These are phyloP conservation scores for Pasiphila rectangulata DNA, from an alignment of 2,888 invertebrate genomes.

Conservation along the genomic window DNA sequence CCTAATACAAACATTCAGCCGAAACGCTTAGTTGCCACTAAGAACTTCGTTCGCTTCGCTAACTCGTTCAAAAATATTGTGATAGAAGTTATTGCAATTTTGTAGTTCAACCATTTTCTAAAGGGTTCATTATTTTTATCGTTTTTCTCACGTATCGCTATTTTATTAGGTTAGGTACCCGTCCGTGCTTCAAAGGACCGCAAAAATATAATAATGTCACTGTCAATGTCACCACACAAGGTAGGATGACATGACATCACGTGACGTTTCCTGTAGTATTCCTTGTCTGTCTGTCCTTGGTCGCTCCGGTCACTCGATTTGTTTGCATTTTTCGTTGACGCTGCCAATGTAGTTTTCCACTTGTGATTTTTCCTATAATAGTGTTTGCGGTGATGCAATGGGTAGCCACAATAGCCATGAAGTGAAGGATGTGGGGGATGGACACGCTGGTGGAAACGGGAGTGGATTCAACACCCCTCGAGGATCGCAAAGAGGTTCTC, in stretches of 20 bases:
- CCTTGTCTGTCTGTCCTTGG: conserved; percentile 1
- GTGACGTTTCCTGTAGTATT: conserved; percentile 2
- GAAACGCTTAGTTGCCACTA: no score
- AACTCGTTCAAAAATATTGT: no score
- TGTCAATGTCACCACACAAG: neutral
- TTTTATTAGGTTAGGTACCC: no score
- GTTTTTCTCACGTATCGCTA: no score
- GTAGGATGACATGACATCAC: no score
- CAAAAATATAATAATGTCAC: neutral
- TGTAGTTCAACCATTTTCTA: no score
- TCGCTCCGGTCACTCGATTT: neutral
- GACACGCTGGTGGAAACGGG: conserved; percentile 44
- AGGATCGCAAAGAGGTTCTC: conserved; percentile 73
- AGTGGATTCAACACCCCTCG: conserved; percentile 65
- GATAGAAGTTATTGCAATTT: no score
- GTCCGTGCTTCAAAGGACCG: no score
- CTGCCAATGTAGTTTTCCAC: conserved; percentile 22
- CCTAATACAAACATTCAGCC: no score
- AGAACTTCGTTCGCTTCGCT: no score
- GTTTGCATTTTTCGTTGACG: conserved; percentile 14
- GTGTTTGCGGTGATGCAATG: conserved; percentile 49
- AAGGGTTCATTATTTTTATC: no score
- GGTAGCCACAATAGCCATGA: conserved; percentile 69
- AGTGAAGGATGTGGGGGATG: conserved; percentile 45
- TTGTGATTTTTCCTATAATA: conserved; percentile 11